Conservation (phyloP, 2,797 vertebrate genomes). For the Phalloptychus januarius region DNA sequence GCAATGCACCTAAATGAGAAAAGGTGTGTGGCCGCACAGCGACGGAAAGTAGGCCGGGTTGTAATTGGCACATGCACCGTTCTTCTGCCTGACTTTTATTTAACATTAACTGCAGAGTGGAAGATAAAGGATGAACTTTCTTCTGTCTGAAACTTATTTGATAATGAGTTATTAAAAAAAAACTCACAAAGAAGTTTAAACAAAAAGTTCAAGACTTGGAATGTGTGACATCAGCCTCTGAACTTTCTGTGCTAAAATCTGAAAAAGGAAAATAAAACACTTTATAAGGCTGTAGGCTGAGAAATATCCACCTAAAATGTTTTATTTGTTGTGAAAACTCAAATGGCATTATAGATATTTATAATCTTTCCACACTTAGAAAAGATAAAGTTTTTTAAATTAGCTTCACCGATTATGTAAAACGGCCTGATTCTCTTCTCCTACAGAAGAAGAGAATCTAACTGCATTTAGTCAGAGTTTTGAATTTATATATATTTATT, state of each 20-base stretch:
- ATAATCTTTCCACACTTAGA: neutral
- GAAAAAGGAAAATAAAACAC: neutral
- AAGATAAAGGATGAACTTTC: neutral
- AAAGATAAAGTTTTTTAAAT: neutral
- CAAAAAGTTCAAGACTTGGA: neutral
- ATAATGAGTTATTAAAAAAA: neutral
- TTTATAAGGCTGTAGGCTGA: neutral
- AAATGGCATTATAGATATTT: neutral
- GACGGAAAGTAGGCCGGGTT: slow-evolving; percentile 21
- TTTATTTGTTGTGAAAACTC: neutral
- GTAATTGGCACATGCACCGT: slow-evolving; percentile 11
- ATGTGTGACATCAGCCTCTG: neutral
- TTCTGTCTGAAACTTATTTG: neutral
- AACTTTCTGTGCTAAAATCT: neutral
- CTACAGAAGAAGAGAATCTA: neutral
- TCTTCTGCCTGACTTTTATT: slow-evolving; percentile 1
- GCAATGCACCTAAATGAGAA: slow-evolving; percentile 28
- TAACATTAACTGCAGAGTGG: neutral
- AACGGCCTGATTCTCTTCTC: neutral
- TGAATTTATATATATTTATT: neutral
- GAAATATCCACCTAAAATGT: neutral
- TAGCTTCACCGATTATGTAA: neutral
- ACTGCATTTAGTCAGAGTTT: neutral
- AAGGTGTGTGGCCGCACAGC: slow-evolving; percentile 16
- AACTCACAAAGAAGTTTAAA: neutral